Evolutionary conservation across 1,140 invertebrate species (phyloP).

Genomic region (Himalopsyche phryganea): DNA sequence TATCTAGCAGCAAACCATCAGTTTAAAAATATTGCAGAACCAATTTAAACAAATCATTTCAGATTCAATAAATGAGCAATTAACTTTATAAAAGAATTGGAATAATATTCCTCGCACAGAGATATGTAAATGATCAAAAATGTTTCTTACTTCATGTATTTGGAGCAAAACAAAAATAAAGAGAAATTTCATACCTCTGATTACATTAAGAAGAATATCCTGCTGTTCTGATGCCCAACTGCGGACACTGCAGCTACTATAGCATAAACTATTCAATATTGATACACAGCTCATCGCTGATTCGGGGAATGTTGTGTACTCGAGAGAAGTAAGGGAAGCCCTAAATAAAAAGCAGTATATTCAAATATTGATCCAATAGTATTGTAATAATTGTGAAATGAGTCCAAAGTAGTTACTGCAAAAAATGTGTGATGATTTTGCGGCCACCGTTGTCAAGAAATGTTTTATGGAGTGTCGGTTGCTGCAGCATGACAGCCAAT

Average conservation of each 20-base stretch:
- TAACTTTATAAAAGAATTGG: too few relatives aligned
- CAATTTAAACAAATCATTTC: too few relatives aligned
- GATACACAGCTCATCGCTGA: slow-evolving; percentile 60
- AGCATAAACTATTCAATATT: slow-evolving; percentile 57
- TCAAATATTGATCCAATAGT: too few relatives aligned
- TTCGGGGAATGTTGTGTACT: slow-evolving; percentile 62
- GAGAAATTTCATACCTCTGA: slow-evolving; percentile 60
- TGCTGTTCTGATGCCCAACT: slow-evolving; percentile 51
- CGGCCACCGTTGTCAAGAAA: slow-evolving; percentile 52
- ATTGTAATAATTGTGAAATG: too few relatives aligned
- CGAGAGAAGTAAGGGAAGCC: slow-evolving; percentile 54
- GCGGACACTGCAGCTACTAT: slow-evolving; percentile 47
- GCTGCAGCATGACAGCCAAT: slow-evolving; percentile 57
- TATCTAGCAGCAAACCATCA: too few relatives aligned
- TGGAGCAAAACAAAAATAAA: too few relatives aligned
- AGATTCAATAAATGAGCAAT: too few relatives aligned
- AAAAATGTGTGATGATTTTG: slow-evolving; percentile 27
- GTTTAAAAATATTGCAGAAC: too few relatives aligned
- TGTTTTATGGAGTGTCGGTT: slow-evolving; percentile 50
- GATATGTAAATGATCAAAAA: too few relatives aligned
- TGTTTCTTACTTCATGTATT: too few relatives aligned
- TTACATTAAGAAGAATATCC: slow-evolving; percentile 53
- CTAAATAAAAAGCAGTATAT: slow-evolving; percentile 37
- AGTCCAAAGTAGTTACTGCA: slow-evolving; percentile 10
- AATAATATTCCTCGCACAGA: too few relatives aligned